Conservation (phyloP, 2,113 vertebrate species). For the Ursus arctos region DNA sequence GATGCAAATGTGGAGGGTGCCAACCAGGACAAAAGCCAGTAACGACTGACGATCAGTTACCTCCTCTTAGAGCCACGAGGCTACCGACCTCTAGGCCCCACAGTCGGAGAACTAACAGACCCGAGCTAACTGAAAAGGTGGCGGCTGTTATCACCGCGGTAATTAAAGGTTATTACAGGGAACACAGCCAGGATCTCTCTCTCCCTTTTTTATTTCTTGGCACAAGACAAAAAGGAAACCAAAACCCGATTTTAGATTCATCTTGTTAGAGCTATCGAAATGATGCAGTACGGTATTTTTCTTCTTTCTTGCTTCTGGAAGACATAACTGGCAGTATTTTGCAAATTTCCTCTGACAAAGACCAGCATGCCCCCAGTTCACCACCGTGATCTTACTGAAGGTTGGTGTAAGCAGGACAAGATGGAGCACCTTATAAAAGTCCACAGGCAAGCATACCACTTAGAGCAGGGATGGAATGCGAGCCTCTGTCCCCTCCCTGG, state of each 20-base stretch:
- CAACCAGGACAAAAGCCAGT: not conserved
- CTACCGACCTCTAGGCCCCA: not conserved
- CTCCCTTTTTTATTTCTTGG: conserved; percentile 37
- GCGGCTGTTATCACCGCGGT: not conserved
- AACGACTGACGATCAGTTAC: conserved; percentile 30
- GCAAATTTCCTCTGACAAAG: conserved; percentile 55
- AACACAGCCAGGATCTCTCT: conserved; percentile 3
- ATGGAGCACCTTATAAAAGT: not conserved
- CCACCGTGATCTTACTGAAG: not conserved
- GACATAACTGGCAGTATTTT: conserved; percentile 42
- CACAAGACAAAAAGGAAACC: conserved; percentile 59
- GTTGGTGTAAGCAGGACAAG: conserved; percentile 32
- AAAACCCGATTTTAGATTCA: conserved; percentile 38
- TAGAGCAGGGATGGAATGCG: not conserved
- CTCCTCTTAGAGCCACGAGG: not conserved
- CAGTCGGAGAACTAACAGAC: conserved; percentile 44
- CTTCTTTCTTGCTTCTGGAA: conserved; percentile 43
- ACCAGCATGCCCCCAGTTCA: conserved; percentile 16
- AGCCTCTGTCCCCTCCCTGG: not conserved
- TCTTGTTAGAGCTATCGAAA: conserved; percentile 62
- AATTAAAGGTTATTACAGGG: conserved; percentile 43
- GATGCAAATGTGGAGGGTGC: not conserved
- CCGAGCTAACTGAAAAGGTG: not conserved
- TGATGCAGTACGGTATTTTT: conserved; percentile 5
- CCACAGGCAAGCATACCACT: not conserved